A percentile compares a stretch with the other conserved stretches of the same genome.
phyloP scores from a whole-genome alignment of 2,113 vertebrate genomes.

The Hassar affinis region DNA sequence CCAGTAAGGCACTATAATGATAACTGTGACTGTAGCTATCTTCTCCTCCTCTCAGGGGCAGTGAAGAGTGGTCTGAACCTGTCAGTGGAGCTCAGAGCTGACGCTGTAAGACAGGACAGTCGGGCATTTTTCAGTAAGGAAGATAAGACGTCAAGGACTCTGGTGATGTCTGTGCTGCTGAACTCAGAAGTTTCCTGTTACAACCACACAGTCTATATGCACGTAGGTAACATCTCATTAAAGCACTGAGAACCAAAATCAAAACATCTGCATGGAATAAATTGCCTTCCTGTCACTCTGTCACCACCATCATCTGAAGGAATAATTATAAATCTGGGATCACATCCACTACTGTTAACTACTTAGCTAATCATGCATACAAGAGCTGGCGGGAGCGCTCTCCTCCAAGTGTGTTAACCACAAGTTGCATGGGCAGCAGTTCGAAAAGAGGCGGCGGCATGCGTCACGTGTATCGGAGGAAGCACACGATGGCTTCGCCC shows the following conservation, averaged over 20 bases:
- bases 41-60: slow-evolving; percentile 23
- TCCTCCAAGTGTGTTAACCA: too few relatives aligned
- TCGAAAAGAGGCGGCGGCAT: too few relatives aligned
- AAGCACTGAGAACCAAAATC: neutral
- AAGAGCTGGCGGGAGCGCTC: too few relatives aligned
- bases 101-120: slow-evolving; percentile 61
- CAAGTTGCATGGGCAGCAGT: too few relatives aligned
- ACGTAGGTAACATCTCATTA: slow-evolving; percentile 48
- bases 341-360: too few relatives aligned
- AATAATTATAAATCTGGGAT: too few relatives aligned
- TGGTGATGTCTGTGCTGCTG: slow-evolving; percentile 36
- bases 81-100: slow-evolving; percentile 66
- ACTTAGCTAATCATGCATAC: too few relatives aligned
- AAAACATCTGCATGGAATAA: neutral
- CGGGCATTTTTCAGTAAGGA: slow-evolving; percentile 63
- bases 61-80: slow-evolving; percentile 58
- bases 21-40: neutral
- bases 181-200: slow-evolving; percentile 40
- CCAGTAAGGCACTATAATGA: neutral
- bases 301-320: too few relatives aligned
- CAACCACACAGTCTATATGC: slow-evolving; percentile 57
- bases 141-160: slow-evolving; percentile 11
- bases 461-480: too few relatives aligned
- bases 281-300: neutral
- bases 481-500: too few relatives aligned